Base-by-base conservation (phyloP, 1,140 invertebrate genomes). In the Agrypnia vestita region DNA sequence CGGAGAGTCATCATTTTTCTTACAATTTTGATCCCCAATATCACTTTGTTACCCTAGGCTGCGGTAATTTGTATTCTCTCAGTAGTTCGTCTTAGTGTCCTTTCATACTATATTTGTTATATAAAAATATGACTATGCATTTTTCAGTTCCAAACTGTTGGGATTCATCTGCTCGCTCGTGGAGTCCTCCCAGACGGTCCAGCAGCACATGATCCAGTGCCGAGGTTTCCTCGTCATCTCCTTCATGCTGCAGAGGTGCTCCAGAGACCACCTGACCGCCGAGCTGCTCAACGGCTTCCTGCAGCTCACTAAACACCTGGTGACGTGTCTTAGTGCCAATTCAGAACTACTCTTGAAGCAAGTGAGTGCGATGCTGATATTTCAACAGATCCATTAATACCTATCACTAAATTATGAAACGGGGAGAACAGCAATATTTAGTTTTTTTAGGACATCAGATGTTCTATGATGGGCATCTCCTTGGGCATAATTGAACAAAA, bases 201-300 rank as follows among this genome's bases (percentile, higher is more conserved):
- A 99, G 86, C 98, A 99, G 86, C 98, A 99, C 86, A 97, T 99
- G 95, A 95, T 99, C 87, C 98, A 99, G 89, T 98, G 97, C 86
- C 92, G 97, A 84, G 98, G 98, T 55, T 99, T 99, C 89, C 92
- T 99, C 82, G 97, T 99, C 56, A 99, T 99, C 86, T 98, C 97
- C 83, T 97, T 97, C 87, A 96, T 99, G 92, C 91, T 99, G 79
- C 97, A 98, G 86, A 94, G 97, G 86, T 96, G 97, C 19, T 97
- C 95, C 46, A 92, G 97, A 83, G 96, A 98, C 85, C 97, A 99
- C 89, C 92, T 99, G 3, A 98, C 96, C 0, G 93, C 96, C 49
- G 96, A 98, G 85, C 97, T 99, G 35, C 92, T 99, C 8, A 94
- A 95, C 13, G 97, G 96, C 12, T 99, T 99, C 89, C 91, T 99